Evolutionary conservation across 92 coral and sea anemone species (phyloP).

Genomic region (Palythoa grandiflora): DNA sequence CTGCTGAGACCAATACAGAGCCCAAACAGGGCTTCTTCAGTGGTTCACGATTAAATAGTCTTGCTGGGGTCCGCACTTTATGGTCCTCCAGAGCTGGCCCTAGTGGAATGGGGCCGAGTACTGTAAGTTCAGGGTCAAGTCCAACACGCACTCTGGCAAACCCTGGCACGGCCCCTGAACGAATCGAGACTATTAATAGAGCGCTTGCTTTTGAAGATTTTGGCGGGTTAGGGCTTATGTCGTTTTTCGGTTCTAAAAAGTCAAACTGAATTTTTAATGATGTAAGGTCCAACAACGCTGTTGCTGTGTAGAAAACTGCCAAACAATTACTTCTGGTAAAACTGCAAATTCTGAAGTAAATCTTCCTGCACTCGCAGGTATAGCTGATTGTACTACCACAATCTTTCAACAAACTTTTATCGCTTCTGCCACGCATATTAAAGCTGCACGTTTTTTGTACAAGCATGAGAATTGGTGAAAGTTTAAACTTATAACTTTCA

Average conservation of each 20-base stretch:
- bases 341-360: background rate
- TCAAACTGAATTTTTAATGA: conserved; percentile 1
- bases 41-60: conserved; percentile 77
- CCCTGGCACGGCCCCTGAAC: conserved; percentile 59
- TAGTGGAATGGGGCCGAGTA: conserved; percentile 12
- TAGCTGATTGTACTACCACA: no score
- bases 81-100: conserved; percentile 74
- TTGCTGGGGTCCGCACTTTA: conserved; percentile 88
- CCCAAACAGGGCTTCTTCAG: conserved; percentile 60
- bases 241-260: conserved; percentile 80
- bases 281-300: background rate
- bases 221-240: conserved; percentile 89
- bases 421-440: no score
- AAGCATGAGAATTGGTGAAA: no score
- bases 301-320: background rate
- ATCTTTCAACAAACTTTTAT: no score
- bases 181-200: conserved; percentile 81
- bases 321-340: background rate
- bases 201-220: conserved; percentile 90
- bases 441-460: no score
- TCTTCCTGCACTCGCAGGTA: no score
- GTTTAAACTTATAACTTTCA: no score
- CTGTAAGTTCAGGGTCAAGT: conserved; percentile 10
- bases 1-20: conserved; percentile 41
- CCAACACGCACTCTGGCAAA: conserved; percentile 58